A percentile compares a stretch with the other conserved stretches of the same genome.
phyloP scores from a whole-genome alignment of 2,888 invertebrate genomes.

The Diarsia brunnea region DNA sequence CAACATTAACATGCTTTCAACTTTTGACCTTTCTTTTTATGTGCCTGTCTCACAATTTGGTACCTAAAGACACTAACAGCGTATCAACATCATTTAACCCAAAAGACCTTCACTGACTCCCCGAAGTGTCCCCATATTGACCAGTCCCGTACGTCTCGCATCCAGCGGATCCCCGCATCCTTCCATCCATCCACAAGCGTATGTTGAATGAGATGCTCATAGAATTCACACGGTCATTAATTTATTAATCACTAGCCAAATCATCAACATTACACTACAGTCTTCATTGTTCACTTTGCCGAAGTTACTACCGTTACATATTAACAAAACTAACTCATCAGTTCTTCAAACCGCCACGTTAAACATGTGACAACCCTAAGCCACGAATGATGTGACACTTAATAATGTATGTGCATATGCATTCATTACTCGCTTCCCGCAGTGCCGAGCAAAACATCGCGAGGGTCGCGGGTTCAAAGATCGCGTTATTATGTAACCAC shows the following conservation, averaged over 20 bases:
- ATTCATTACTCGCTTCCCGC: slow-evolving; percentile 57
- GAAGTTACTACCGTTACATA: neutral
- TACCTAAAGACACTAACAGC: neutral
- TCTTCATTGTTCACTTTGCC: neutral
- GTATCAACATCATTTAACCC: neutral
- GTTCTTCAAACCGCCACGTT: slow-evolving; percentile 3
- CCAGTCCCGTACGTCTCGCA: too few relatives aligned
- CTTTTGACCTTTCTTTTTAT: too few relatives aligned
- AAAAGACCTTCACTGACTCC: too few relatives aligned
- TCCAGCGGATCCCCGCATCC: too few relatives aligned
- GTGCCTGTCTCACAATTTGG: neutral
- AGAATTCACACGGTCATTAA: neutral
- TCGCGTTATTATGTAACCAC: slow-evolving; percentile 54
- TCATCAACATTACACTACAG: neutral
- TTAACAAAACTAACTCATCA: neutral
- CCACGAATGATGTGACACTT: slow-evolving; percentile 56
- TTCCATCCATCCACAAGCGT: neutral
- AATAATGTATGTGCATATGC: slow-evolving; percentile 63
- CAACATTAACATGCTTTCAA: too few relatives aligned
- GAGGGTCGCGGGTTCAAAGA: slow-evolving; percentile 61
- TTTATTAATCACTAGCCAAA: neutral
- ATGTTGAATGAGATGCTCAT: neutral
- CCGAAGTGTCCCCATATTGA: too few relatives aligned
- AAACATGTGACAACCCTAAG: slow-evolving; percentile 22
- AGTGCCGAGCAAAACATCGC: slow-evolving; percentile 44